Percentiles rank a stretch among this genome's conserved stretches.
These are phyloP conservation scores for Sphaeramia orbicularis DNA, from an alignment of 2,797 vertebrate species.

Conservation along the genomic window DNA sequence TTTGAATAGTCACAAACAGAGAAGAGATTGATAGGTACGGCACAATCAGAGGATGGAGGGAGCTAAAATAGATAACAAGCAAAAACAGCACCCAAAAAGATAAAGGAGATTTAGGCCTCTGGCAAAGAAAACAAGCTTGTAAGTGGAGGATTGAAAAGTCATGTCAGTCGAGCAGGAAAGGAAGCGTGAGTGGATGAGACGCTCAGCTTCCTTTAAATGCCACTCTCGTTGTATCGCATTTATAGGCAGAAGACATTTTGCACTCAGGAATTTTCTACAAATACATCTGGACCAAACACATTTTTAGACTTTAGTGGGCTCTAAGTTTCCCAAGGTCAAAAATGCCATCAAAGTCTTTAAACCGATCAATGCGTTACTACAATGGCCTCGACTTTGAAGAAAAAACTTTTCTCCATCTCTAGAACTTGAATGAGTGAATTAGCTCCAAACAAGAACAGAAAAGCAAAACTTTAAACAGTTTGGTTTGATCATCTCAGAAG, in stretches of 20 bases:
- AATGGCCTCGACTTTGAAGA: too few relatives aligned
- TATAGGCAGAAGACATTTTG: too few relatives aligned
- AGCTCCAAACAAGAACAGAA: too few relatives aligned
- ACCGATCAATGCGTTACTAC: too few relatives aligned
- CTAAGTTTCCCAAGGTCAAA: too few relatives aligned
- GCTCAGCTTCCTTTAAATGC: background rate
- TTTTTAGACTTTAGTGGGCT: too few relatives aligned
- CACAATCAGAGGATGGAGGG: constrained; percentile 24
- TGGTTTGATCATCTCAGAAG: too few relatives aligned
- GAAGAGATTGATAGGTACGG: constrained; percentile 40
- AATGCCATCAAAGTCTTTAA: too few relatives aligned
- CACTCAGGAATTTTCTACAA: background rate
- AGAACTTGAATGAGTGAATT: too few relatives aligned
- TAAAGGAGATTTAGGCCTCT: constrained; percentile 21
- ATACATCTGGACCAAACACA: background rate
- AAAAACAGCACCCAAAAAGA: constrained; percentile 24
- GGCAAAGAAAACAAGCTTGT: constrained; percentile 26
- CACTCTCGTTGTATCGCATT: background rate
- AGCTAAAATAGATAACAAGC: constrained; percentile 41
- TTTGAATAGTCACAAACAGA: constrained; percentile 48
- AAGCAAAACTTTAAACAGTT: too few relatives aligned
- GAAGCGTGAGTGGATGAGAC: constrained; percentile 3
- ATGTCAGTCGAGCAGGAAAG: constrained; percentile 10
- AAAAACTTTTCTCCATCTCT: too few relatives aligned
- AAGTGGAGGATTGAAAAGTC: constrained; percentile 19